Percentiles rank a stretch among this genome's conserved stretches.
Evolutionary conservation across 35 echinoderm and acorn worm genomes (phyloP).

Genomic region (Heliocidaris erythrogramma): DNA sequence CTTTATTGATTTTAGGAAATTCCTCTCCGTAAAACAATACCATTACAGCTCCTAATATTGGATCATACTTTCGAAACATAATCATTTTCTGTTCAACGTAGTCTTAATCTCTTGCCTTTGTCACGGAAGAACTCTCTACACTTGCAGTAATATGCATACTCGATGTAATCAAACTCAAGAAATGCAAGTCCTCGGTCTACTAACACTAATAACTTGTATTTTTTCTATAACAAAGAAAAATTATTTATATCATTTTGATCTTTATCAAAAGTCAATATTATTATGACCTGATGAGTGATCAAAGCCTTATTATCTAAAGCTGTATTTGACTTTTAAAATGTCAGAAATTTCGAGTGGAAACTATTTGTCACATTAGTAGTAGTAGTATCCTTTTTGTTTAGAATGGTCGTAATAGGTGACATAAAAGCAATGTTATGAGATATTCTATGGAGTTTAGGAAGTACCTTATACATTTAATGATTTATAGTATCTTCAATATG

Average conservation of each 20-base stretch:
- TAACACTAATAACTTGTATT: neutral
- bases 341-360: too few species aligned
- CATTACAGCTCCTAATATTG: neutral
- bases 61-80: neutral
- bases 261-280: neutral
- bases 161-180: too few species aligned
- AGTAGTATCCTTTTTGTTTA: too few species aligned
- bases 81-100: neutral
- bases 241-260: neutral
- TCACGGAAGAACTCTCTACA: neutral
- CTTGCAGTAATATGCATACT: too few species aligned
- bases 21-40: neutral
- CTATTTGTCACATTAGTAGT: too few species aligned
- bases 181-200: too few species aligned
- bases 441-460: neutral
- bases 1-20: neutral
- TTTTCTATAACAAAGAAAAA: neutral
- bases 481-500: neutral
- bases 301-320: neutral
- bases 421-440: neutral
- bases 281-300: neutral
- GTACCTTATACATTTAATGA: neutral
- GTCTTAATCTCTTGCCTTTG: neutral
- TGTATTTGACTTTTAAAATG: neutral
- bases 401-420: neutral